Evolutionary conservation across 1,140 invertebrate species (phyloP), one percentile per base, ranked within the genome.

Genomic region (Oedothorax gibbosus): DNA sequence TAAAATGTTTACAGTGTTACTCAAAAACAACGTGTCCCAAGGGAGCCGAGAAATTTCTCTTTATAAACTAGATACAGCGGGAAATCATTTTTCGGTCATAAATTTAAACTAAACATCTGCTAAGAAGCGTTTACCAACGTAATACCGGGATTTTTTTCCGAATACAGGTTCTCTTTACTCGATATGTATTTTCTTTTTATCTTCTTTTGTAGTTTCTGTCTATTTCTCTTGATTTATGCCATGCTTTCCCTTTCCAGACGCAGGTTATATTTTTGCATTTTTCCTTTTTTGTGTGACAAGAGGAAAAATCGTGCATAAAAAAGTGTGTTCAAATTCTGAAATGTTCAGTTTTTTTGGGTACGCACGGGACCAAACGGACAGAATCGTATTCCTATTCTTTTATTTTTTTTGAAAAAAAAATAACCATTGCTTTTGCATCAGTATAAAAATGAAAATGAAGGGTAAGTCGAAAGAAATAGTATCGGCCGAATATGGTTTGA

Each of bases 51-150:
- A 75, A 15, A 71, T 75, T 75, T 75, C 72, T 64, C 20, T 77
- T 10, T 60, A 65, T 77, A 77, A 65, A 77, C 75, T 21, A 64
- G n/a, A 62, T 49, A 77, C 51, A 77, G 56, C 20, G 75, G 75
- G 20, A 77, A 77, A 21, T 77, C 49, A 77, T 77, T 77, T 65
- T 77, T 65, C 49, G 53, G 60, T n/a, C 75, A 77, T 77, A 77
- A 77, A 77, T 77, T 77, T 64, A 64, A 77, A 77, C 57, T 65
- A 64, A 53, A 77, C 60, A 54, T 77, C n/a, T 77, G 60, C 75
- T 64, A 51, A 18, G 35, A 35, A 51, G 35, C 75, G 57, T 77
- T 64, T 64, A 77, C 75, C 20, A 64, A 65, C 20, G 75, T 77
- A 50, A 35, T 35, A 35, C 35, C 50, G 75, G 21, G 53, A n/a